Base-by-base conservation (phyloP, 1,140 invertebrate species). In the Pseudomyrmex flavicornis region DNA sequence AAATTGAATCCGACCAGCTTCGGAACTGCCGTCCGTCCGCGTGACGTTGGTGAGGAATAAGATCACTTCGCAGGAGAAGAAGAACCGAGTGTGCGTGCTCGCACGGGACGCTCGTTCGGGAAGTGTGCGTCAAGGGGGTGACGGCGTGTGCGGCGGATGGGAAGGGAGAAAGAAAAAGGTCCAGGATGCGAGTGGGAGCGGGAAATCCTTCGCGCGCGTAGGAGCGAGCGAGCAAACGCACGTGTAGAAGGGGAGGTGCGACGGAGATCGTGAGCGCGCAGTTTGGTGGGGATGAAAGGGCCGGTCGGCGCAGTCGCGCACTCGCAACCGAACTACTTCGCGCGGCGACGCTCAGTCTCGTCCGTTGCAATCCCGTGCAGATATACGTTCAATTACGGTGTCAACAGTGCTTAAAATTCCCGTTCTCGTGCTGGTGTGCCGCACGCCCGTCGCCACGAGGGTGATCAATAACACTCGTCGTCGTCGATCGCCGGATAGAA, bases 301-400 rank as follows among this genome's bases (percentile, higher is more conserved):
- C 35, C 87, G 87, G 85, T 88, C 86, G 79, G 65, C 89, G 88
- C 89, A 89, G 22, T 86, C 88, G 89, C 87, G 83, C 0, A 68
- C 87, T 88, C 87, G 80, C 83, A 79, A 74, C 68, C 74, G 87
- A 83, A 87, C 89, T 80, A 87, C 88, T 90, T 88, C 90, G 91
- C 91, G 90, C 91, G 91, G 92, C 90, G 91, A 91, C 91, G 91
- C 84, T 93, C 92, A 93, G 92, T 93, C 92, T 92, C 91, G 92
- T 87, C 91, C 83, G 89, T 92, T 79, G 89, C 92, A 91, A 92
- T 92, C 91, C 87, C 87, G 90, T 87, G 91, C 86, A 91, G 91
- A 91, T 92, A 91, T 92, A 92, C 91, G 91, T 84, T 85, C 91
- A 91, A 92, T 92, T 93, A 91, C 89, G 76, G 85, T 90, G 88